These are phyloP conservation scores for Eurystomus glaucurus DNA, from an alignment of 2,797 vertebrate species.

Conservation along the genomic window DNA sequence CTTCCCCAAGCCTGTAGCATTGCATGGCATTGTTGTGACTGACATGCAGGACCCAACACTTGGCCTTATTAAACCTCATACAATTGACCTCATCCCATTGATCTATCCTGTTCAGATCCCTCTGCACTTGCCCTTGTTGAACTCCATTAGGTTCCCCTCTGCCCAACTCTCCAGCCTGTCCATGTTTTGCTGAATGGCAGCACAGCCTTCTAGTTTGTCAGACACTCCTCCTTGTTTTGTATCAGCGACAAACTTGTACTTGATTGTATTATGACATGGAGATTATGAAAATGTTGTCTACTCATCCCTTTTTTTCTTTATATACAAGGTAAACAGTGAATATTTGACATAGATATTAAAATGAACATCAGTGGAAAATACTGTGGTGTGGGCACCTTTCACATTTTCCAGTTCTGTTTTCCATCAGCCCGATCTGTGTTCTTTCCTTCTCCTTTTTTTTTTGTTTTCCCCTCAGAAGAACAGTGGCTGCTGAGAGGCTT, in stretches of 20 bases:
- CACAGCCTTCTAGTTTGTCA: too few species aligned
- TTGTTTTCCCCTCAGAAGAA: not conserved
- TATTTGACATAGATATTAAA: not conserved
- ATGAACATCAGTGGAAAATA: not conserved
- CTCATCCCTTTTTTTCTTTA: not conserved
- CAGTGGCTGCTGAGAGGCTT: not conserved
- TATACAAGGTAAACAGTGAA: not conserved
- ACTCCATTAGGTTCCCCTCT: too few species aligned
- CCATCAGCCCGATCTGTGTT: not conserved
- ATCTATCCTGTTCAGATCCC: too few species aligned
- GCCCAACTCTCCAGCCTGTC: too few species aligned
- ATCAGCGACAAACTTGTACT: not conserved
- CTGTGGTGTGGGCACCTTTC: not conserved
- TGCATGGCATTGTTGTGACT: too few species aligned
- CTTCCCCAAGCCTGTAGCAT: too few species aligned
- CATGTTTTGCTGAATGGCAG: too few species aligned
- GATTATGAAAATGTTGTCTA: not conserved
- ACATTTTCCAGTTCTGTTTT: not conserved
- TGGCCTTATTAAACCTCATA: too few species aligned
- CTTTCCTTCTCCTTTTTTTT: not conserved
- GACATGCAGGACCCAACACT: too few species aligned
- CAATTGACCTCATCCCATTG: too few species aligned
- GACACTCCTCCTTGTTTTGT: not conserved
- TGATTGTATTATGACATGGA: not conserved
- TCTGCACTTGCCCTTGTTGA: too few species aligned